Conservation (phyloP, 2,797 vertebrate species). For the Notolabrus celidotus region DNA sequence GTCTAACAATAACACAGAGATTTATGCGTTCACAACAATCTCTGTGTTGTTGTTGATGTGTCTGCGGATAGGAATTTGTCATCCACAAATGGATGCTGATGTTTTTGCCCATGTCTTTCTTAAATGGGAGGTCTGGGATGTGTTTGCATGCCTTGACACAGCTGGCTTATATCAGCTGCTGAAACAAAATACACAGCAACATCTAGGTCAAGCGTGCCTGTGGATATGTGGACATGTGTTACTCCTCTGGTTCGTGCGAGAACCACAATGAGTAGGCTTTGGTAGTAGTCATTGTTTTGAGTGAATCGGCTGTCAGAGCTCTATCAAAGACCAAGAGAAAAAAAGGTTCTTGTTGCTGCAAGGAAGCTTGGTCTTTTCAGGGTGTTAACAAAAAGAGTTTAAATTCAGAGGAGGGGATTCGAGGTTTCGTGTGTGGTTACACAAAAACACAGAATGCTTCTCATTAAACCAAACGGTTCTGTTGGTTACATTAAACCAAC, state of each 20-base stretch:
- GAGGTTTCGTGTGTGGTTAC: neutral
- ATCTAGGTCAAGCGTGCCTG: constrained; percentile 35
- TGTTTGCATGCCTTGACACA: constrained; percentile 41
- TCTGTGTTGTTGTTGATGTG: neutral
- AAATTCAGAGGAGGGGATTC: neutral
- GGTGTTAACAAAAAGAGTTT: neutral
- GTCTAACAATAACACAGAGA: neutral
- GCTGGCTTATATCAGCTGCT: constrained; percentile 45
- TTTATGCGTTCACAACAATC: neutral
- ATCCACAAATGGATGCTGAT: neutral
- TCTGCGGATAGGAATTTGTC: neutral
- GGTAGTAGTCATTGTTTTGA: constrained; percentile 11
- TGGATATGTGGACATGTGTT: constrained; percentile 10
- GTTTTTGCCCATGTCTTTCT: constrained; percentile 17
- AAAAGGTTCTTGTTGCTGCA: neutral
- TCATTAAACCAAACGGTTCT: no score
- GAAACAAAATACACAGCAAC: constrained; percentile 28
- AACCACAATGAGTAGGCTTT: constrained; percentile 2
- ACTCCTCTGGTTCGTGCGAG: neutral
- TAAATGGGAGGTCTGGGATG: neutral
- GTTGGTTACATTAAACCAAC: no score
- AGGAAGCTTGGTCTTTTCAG: neutral
- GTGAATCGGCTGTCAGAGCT: neutral
- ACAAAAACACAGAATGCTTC: no score
- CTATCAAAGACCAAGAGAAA: neutral